A percentile compares a stretch with the other conserved stretches of the same genome.
Conservation (phyloP, 2,797 vertebrate species). For the Gadopsis marmoratus region DNA sequence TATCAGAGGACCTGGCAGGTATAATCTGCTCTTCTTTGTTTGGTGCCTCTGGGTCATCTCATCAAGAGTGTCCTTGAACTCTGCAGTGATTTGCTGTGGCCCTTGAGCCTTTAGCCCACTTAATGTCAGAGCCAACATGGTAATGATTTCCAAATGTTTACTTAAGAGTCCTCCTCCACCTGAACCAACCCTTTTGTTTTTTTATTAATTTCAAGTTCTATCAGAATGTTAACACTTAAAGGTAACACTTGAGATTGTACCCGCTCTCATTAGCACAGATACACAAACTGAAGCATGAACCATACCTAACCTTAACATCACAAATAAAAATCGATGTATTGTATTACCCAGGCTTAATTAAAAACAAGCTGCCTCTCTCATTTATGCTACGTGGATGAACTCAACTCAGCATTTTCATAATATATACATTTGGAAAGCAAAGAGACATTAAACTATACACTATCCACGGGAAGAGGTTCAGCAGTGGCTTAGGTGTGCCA, state of each 20-base stretch:
- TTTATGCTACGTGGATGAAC: neutral
- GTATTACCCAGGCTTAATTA: neutral
- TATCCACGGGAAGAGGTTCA: neutral
- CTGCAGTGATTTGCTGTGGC: slow-evolving; percentile 30
- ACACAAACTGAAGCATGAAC: neutral
- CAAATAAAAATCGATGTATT: neutral
- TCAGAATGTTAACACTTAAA: neutral
- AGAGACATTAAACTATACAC: slow-evolving; percentile 8
- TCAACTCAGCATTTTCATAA: slow-evolving; percentile 23
- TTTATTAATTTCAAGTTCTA: neutral
- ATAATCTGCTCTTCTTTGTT: slow-evolving; percentile 42
- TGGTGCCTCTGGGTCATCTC: slow-evolving; percentile 35
- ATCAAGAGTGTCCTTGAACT: slow-evolving; percentile 27
- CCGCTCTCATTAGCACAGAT: neutral
- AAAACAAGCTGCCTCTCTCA: neutral
- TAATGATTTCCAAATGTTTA: slow-evolving; percentile 15
- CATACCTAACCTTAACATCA: neutral
- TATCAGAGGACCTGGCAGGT: slow-evolving; percentile 22
- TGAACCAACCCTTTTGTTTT: neutral
- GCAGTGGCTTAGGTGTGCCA: slow-evolving; percentile 20
- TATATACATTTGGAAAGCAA: slow-evolving; percentile 36
- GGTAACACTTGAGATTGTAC: neutral
- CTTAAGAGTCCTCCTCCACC: too few species aligned
- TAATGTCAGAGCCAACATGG: slow-evolving; percentile 14
- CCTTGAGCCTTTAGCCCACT: slow-evolving; percentile 27